These are phyloP conservation scores for Macroramphosus scolopax DNA, from an alignment of 2,797 vertebrate species.

Conservation along the genomic window DNA sequence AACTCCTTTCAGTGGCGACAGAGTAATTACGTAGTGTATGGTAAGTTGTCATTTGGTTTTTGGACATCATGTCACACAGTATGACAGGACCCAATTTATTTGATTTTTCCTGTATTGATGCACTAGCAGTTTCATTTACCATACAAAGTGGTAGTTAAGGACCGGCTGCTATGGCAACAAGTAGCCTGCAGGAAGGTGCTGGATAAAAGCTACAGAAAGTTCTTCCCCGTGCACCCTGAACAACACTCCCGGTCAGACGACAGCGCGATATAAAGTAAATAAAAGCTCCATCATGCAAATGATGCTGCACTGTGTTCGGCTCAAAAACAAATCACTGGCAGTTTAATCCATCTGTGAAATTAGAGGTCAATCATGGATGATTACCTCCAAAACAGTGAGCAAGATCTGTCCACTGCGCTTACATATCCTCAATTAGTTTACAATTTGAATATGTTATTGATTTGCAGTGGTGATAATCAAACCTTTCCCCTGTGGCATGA, in stretches of 20 bases:
- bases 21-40: background rate
- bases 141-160: constrained; percentile 37
- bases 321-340: constrained; percentile 32
- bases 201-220: constrained; percentile 21
- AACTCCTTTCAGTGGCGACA: background rate
- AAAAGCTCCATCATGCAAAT: too few species aligned
- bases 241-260: constrained; percentile 6
- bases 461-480: constrained; percentile 43
- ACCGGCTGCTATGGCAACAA: constrained; percentile 58
- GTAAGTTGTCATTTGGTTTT: too few species aligned
- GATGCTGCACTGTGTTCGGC: constrained; percentile 10
- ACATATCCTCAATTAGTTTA: constrained; percentile 37
- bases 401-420: constrained; percentile 25
- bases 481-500: constrained; percentile 44
- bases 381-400: constrained; percentile 26
- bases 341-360: constrained; percentile 46
- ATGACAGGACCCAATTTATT: too few species aligned
- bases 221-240: constrained; percentile 12
- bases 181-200: constrained; percentile 1
- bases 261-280: background rate
- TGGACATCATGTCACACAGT: too few species aligned
- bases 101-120: constrained; percentile 16
- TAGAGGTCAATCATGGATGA: constrained; percentile 47
- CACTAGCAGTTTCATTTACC: constrained; percentile 21
- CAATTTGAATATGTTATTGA: constrained; percentile 55